These are phyloP conservation scores for Drosophila tripunctata DNA, from an alignment of 2,888 invertebrate genomes.

Conservation along the genomic window DNA sequence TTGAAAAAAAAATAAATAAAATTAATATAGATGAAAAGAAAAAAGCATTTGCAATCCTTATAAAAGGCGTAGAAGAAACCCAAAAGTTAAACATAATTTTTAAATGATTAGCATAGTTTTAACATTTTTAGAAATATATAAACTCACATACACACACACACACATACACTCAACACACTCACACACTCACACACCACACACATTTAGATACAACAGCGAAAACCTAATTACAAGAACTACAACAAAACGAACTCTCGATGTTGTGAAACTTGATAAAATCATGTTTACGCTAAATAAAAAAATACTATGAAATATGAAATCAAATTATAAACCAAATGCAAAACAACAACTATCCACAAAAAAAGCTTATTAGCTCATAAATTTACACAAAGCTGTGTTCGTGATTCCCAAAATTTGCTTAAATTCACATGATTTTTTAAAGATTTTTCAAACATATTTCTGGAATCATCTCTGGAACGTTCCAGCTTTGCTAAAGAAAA, in stretches of 20 bases:
- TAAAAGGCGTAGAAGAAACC: conserved; percentile 60
- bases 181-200: conserved; percentile 15
- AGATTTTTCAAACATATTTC: conserved; percentile 2
- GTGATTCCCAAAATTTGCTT: conserved; percentile 8
- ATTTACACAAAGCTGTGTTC: conserved; percentile 29
- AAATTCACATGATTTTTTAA: conserved; percentile 3
- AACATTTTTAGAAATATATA: conserved; percentile 61
- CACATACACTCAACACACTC: conserved; percentile 18
- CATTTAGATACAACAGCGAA: conserved; percentile 56
- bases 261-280: conserved; percentile 84
- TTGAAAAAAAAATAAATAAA: not conserved
- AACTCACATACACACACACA: conserved; percentile 31
- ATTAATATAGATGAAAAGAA: conserved; percentile 38
- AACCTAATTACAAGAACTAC: conserved; percentile 63
- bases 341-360: conserved; percentile 35
- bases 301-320: conserved; percentile 26
- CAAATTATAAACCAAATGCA: conserved; percentile 49
- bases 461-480: conserved; percentile 22
- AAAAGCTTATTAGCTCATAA: conserved; percentile 37
- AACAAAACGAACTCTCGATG: conserved; percentile 83
- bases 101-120: conserved; percentile 67
- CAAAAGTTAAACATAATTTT: conserved; percentile 80
- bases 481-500: conserved; percentile 52
- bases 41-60: conserved; percentile 71
- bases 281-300: conserved; percentile 74